Conservation (phyloP, 2,797 vertebrate genomes). For the Parotocinclus haroldoi region DNA sequence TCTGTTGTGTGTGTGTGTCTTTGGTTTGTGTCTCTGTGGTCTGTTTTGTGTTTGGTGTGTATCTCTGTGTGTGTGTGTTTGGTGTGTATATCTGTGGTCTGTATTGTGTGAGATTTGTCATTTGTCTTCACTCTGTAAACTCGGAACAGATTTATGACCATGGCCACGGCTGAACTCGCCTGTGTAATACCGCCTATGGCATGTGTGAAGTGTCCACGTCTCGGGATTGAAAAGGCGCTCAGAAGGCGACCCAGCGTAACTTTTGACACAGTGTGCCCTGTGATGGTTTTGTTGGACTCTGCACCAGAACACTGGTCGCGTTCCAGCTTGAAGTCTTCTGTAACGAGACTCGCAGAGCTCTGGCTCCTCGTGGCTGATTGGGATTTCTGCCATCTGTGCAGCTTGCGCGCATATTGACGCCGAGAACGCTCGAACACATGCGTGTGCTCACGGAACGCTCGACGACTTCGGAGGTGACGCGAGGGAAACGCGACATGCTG, state of each 20-base stretch:
- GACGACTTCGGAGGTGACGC: slow-evolving; percentile 13
- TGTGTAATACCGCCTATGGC: too few relatives aligned
- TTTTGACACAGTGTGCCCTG: slow-evolving; percentile 41
- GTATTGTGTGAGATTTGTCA: too few relatives aligned
- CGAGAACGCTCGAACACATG: slow-evolving; percentile 27
- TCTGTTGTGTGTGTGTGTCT: too few relatives aligned
- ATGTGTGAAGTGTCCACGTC: not conserved
- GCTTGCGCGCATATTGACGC: slow-evolving; percentile 18
- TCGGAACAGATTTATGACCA: too few relatives aligned
- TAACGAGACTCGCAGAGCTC: slow-evolving; percentile 25
- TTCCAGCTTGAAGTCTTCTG: slow-evolving; percentile 38
- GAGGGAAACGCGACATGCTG: slow-evolving; percentile 33
- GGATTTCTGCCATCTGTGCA: slow-evolving; percentile 46
- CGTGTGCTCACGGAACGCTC: slow-evolving; percentile 1
- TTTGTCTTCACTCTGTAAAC: not conserved
- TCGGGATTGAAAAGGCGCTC: slow-evolving; percentile 35
- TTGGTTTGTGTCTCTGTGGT: too few relatives aligned
- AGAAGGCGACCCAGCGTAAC: slow-evolving; percentile 30
- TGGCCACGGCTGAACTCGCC: too few relatives aligned
- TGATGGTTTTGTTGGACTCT: slow-evolving; percentile 39
- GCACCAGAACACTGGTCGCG: slow-evolving; percentile 25
- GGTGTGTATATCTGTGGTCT: too few relatives aligned
- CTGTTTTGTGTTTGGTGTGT: too few relatives aligned
- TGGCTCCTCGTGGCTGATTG: slow-evolving; percentile 28
- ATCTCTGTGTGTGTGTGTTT: too few relatives aligned